phyloP scores from a whole-genome alignment of 2,797 vertebrate genomes.

The Rhabdophis nuchalis region DNA sequence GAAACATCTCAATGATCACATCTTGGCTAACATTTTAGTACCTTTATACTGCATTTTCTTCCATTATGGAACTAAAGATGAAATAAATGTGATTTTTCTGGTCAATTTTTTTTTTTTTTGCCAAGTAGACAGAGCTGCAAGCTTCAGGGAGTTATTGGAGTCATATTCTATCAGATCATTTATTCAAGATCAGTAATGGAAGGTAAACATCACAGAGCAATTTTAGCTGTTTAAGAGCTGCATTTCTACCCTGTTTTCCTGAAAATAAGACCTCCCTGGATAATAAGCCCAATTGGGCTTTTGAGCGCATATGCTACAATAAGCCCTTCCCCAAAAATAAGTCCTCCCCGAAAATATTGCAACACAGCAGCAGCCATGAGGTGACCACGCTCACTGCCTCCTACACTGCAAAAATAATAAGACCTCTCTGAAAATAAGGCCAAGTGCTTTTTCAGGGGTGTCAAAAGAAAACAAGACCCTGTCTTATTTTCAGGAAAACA shows the following conservation, averaged over 20 bases:
- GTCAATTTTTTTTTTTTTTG: not conserved
- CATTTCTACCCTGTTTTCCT: not conserved
- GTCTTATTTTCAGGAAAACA: too few species aligned
- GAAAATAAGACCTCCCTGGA: too few species aligned
- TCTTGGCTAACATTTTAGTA: not conserved
- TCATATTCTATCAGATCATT: not conserved
- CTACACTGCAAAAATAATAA: too few species aligned
- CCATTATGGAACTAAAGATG: not conserved
- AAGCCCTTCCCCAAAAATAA: too few species aligned
- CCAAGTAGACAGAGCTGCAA: not conserved
- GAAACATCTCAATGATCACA: not conserved
- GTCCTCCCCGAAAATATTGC: too few species aligned
- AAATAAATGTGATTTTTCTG: not conserved
- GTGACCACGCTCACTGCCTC: too few species aligned
- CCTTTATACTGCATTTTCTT: not conserved
- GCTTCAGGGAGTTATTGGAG: not conserved
- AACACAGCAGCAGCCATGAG: too few species aligned
- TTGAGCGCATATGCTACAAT: too few species aligned
- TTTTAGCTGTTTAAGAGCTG: not conserved
- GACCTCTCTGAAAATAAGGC: too few species aligned
- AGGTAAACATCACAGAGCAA: not conserved
- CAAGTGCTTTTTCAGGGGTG: too few species aligned
- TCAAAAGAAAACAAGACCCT: too few species aligned
- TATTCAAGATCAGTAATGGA: not conserved
- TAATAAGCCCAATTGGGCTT: too few species aligned